Percentiles rank a stretch among this genome's conserved stretches.
Conservation (phyloP, 2,888 invertebrate species). For the Tubulanus polymorphus region DNA sequence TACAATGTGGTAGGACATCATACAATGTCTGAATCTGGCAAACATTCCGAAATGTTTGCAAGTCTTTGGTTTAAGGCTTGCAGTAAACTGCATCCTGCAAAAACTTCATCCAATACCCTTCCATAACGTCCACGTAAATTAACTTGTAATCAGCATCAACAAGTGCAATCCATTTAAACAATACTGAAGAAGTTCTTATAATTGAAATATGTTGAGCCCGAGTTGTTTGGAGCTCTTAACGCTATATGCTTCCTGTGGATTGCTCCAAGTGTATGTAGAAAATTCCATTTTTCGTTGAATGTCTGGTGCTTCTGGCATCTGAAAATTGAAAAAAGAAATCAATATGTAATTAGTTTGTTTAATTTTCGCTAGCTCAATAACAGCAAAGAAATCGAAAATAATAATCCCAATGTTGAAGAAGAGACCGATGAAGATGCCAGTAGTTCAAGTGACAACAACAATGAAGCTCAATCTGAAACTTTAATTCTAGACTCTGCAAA, state of each 20-base stretch:
- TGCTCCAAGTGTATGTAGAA: not conserved
- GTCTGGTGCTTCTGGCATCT: not conserved
- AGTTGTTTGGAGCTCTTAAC: not conserved
- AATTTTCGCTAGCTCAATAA: not conserved
- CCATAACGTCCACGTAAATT: constrained; percentile 15
- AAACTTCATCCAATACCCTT: constrained; percentile 11
- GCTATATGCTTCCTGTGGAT: not conserved
- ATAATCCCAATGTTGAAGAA: not conserved
- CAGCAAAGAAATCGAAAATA: not conserved
- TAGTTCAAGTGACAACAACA: not conserved
- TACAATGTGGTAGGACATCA: constrained; percentile 13
- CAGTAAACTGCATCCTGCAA: constrained; percentile 8
- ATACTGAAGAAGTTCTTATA: not conserved
- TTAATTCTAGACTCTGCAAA: not conserved
- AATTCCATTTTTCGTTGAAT: not conserved
- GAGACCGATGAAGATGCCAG: not conserved
- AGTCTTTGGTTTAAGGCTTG: constrained; percentile 1
- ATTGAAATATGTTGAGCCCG: not conserved
- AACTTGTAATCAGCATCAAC: constrained; percentile 17
- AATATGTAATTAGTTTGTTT: not conserved
- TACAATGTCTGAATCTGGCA: constrained; percentile 2
- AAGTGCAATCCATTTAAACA: constrained; percentile 4
- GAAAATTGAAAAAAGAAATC: not conserved
- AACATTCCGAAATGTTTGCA: constrained; percentile 5
- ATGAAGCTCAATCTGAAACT: not conserved